Conservation (phyloP, 2,797 vertebrate genomes). For the Oreortyx pictus region DNA sequence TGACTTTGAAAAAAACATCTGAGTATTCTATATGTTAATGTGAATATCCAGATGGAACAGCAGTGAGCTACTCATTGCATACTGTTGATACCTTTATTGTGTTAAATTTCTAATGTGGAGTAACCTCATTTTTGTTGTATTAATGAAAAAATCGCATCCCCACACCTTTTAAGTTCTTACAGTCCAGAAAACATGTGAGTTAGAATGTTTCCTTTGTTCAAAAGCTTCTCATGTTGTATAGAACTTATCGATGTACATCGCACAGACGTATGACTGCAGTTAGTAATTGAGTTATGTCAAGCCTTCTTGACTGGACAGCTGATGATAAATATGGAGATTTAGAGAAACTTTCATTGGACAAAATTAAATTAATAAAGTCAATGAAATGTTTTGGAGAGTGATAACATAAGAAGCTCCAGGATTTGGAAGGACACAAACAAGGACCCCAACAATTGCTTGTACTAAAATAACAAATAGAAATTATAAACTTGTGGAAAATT, state of each 20-base stretch:
- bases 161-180: background rate
- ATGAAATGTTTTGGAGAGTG: background rate
- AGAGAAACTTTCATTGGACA: background rate
- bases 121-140: background rate
- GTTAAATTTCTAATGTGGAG: background rate
- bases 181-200: background rate
- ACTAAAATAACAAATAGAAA: background rate
- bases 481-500: background rate
- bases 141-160: background rate
- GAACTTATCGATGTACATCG: fast-evolving
- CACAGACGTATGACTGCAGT: background rate
- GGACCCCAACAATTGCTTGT: background rate
- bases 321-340: background rate
- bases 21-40: background rate
- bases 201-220: background rate
- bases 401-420: background rate
- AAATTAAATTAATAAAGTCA: background rate
- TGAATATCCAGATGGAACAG: background rate
- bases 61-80: background rate
- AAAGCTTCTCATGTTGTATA: background rate
- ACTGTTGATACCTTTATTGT: background rate
- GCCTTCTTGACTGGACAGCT: background rate
- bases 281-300: fast-evolving
- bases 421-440: background rate
- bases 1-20: background rate